Conservation (phyloP, 1,140 invertebrate genomes). For the Lasaia peninsularis region DNA sequence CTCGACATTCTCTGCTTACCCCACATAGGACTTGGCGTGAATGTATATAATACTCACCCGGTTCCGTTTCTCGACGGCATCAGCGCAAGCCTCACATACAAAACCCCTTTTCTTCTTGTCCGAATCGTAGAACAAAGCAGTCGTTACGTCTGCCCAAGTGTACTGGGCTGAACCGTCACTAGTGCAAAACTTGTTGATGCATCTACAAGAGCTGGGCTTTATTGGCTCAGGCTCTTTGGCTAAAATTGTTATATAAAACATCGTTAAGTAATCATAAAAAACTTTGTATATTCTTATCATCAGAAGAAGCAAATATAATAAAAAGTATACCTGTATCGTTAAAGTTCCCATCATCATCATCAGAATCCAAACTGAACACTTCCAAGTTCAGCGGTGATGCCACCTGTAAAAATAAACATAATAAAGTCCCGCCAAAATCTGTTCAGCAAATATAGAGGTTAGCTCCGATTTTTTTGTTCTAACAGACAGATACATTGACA, state of each 20-base stretch:
- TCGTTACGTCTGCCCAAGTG: slow-evolving; percentile 21
- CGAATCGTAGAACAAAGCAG: slow-evolving; percentile 30
- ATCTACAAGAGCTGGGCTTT: slow-evolving; percentile 5
- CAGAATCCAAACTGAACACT: slow-evolving; percentile 52
- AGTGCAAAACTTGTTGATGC: slow-evolving; percentile 29
- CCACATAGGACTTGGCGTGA: no score
- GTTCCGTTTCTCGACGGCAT: slow-evolving; percentile 23
- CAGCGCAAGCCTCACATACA: slow-evolving; percentile 35
- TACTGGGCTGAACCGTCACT: not conserved
- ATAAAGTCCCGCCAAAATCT: no score
- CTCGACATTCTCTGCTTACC: no score
- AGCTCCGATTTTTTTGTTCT: no score
- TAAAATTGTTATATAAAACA: not conserved
- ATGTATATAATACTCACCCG: slow-evolving; percentile 29
- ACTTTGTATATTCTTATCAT: no score
- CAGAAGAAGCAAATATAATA: not conserved
- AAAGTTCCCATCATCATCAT: slow-evolving; percentile 43
- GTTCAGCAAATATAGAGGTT: no score
- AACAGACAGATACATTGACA: no score
- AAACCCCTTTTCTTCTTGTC: slow-evolving; percentile 26
- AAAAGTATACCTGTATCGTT: slow-evolving; percentile 24
- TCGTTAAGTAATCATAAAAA: not conserved
- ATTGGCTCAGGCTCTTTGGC: not conserved
- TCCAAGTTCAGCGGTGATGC: slow-evolving; percentile 29
- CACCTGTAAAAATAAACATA: slow-evolving; percentile 19